Evolutionary conservation across 2,797 vertebrate genomes (phyloP).

Genomic region (Manis javanica): DNA sequence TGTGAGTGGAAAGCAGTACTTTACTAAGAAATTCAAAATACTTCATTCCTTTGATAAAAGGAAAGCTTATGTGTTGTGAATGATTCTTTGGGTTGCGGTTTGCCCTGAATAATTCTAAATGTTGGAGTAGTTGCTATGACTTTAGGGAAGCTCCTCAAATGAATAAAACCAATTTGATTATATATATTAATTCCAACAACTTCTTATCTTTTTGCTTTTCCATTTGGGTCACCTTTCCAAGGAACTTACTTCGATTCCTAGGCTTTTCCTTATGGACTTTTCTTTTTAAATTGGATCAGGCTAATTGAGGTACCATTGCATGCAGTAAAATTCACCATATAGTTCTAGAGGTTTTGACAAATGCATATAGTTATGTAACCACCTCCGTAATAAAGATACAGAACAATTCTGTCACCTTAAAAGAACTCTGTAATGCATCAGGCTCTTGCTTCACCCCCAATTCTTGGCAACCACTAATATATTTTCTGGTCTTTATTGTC

Average conservation of each 20-base stretch:
- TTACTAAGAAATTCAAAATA: neutral
- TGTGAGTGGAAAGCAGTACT: neutral
- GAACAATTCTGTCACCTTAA: neutral
- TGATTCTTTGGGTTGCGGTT: neutral
- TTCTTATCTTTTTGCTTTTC: constrained; percentile 9
- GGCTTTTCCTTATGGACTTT: neutral
- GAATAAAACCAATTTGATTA: neutral
- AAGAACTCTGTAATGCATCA: neutral
- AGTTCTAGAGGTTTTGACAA: neutral
- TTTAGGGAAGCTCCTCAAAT: neutral
- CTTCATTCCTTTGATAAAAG: neutral
- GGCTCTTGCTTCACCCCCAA: neutral
- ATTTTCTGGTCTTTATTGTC: neutral
- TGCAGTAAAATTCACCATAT: neutral
- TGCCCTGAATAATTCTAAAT: neutral
- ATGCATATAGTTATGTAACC: neutral
- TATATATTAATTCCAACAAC: neutral
- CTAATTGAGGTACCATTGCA: constrained; percentile 10
- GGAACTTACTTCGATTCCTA: neutral
- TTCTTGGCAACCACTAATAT: neutral
- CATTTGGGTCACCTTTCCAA: constrained; percentile 19
- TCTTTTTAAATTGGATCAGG: neutral
- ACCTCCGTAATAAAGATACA: neutral
- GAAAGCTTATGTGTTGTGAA: constrained; percentile 4
- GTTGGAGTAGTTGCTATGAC: constrained; percentile 34